phyloP scores from a whole-genome alignment of 2,797 vertebrate species.

The Chaunax sp. region DNA sequence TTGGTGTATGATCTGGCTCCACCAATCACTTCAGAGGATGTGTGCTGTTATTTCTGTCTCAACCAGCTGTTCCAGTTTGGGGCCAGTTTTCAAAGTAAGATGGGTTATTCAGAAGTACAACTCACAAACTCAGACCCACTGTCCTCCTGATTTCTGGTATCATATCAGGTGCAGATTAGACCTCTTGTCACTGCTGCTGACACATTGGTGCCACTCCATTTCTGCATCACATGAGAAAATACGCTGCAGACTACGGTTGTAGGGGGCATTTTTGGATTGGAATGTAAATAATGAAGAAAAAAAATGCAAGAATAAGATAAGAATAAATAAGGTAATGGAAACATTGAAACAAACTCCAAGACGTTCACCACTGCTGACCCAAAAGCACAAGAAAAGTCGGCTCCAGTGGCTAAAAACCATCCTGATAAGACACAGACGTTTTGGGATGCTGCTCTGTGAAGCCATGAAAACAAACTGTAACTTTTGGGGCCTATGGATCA shows the following conservation, averaged over 20 bases:
- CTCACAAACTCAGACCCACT: not conserved
- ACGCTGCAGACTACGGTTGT: slow-evolving; percentile 5
- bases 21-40: not conserved
- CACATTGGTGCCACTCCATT: slow-evolving; percentile 12
- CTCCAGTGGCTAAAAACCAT: too few relatives aligned
- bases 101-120: slow-evolving; percentile 13
- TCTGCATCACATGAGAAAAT: slow-evolving; percentile 6
- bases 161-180: slow-evolving; percentile 18
- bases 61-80: not conserved
- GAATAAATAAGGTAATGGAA: too few relatives aligned
- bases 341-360: too few relatives aligned
- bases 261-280: slow-evolving; percentile 4
- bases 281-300: not conserved
- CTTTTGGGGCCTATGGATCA: too few relatives aligned
- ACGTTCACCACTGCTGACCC: too few relatives aligned
- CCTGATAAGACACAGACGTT: too few relatives aligned
- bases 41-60: slow-evolving; percentile 28
- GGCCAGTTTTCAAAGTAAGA: slow-evolving; percentile 21
- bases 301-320: too few relatives aligned
- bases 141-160: slow-evolving; percentile 18
- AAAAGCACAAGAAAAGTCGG: too few relatives aligned
- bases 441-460: too few relatives aligned
- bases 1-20: slow-evolving; percentile 1
- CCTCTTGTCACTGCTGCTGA: slow-evolving; percentile 8
- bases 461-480: too few relatives aligned